Evolutionary conservation across 1,140 invertebrate species (phyloP).

Genomic region (Ips nitidus): DNA sequence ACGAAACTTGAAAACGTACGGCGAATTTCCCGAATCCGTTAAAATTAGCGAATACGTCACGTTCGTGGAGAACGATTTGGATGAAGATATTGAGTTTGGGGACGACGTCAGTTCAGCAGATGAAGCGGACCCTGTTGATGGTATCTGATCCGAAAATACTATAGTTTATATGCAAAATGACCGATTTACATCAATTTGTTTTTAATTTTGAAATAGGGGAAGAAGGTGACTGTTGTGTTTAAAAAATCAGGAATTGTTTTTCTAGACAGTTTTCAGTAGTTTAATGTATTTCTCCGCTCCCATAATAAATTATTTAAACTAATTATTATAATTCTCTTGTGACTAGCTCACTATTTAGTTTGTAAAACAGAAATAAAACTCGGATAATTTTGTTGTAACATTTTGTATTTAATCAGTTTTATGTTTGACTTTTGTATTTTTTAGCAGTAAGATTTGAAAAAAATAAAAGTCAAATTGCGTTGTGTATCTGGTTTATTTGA

Average conservation of each 20-base stretch:
- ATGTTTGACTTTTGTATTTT: too few relatives aligned
- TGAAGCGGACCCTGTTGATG: slow-evolving; percentile 79
- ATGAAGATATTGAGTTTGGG: slow-evolving; percentile 94
- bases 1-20: slow-evolving; percentile 97
- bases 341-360: too few relatives aligned
- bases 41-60: slow-evolving; percentile 93
- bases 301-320: too few relatives aligned
- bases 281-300: not conserved
- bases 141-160: slow-evolving; percentile 41
- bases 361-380: too few relatives aligned
- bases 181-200: not conserved
- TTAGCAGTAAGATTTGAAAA: too few relatives aligned
- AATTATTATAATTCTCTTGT: too few relatives aligned
- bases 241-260: not conserved
- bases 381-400: too few relatives aligned
- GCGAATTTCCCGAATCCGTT: slow-evolving; percentile 97
- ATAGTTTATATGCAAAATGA: not conserved
- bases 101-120: slow-evolving; percentile 89
- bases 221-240: too few relatives aligned
- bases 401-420: too few relatives aligned
- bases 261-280: too few relatives aligned
- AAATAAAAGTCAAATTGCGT: too few relatives aligned
- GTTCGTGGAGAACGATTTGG: slow-evolving; percentile 90
- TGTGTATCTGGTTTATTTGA: slow-evolving; percentile 9
- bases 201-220: not conserved